Evolutionary conservation across 2,113 vertebrate genomes (phyloP), one percentile per base, ranked within the genome.

Genomic region (Machaerirhynchus nigripectus): DNA sequence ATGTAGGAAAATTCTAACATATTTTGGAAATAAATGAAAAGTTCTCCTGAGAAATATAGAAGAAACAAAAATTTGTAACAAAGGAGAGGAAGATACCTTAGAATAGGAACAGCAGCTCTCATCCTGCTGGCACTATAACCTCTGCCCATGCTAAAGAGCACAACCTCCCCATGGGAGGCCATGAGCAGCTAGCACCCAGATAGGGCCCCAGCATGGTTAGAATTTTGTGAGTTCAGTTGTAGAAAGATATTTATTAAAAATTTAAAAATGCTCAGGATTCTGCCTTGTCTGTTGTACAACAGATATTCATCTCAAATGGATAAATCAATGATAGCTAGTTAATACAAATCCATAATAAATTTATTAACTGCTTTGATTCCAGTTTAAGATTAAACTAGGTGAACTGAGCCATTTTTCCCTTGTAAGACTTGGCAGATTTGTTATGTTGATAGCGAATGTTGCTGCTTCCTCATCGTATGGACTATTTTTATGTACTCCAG

Each of bases 361-460:
- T 15, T n/a, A 57, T 22, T 7, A 52, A 47, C 63, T 63, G 10
- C 6, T 83, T 46, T 78, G 8, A 30, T 83, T 64, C 5, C 16
- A 57, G 4, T 68, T 69, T 68, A 78, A 49, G 50, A 22, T 49
- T 47, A 44, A 55, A 10, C 8, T 61, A 57, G 11, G 11, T 47
- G 26, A 84, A 74, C 13, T 15, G 9, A 74, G 10, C 7, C 11
- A 3, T 22, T 74, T 68, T 52, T 21, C 7, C 11, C 27, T 37
- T 31, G 2, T 15, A 67, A 73, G 3, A 67, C 6, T 13, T 69
- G 12, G 27, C 16, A 63, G 7, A 40, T 63, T 42, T 37, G 4
- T n/a, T 71, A 27, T n/a, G 42, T 21, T 74, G 27, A 46, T 19
- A 26, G 7, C 0, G 0, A 52, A 20, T n/a, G 6, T 49, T 79